Evolutionary conservation across 1,140 invertebrate genomes (phyloP).

Genomic region (Aporrectodea caliginosa): DNA sequence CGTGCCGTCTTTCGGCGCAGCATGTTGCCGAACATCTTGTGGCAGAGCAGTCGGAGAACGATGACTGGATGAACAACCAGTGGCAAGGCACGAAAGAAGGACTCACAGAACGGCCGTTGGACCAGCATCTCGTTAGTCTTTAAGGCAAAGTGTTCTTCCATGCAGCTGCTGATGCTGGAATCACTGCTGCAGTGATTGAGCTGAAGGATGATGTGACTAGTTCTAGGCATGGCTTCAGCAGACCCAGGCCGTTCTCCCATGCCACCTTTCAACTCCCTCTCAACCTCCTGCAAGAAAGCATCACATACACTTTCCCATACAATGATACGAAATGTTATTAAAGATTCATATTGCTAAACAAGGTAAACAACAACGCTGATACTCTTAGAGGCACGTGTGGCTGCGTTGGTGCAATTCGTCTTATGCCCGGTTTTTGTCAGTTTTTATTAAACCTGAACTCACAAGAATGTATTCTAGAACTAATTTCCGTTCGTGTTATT

Average conservation of each 20-base stretch:
- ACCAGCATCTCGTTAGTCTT: not conserved
- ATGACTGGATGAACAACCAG: conserved; percentile 63
- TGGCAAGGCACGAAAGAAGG: conserved; percentile 54
- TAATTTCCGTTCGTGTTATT: too few species aligned
- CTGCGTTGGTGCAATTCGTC: too few species aligned
- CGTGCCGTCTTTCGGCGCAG: conserved; percentile 20
- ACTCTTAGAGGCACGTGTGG: too few species aligned
- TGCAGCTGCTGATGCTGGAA: not conserved
- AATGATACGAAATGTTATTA: too few species aligned
- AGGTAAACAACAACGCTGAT: too few species aligned
- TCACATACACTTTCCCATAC: too few species aligned
- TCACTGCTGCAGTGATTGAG: not conserved
- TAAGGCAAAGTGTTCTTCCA: not conserved
- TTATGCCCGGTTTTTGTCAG: too few species aligned
- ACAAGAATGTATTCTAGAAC: too few species aligned
- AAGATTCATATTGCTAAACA: too few species aligned
- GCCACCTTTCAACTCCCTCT: not conserved
- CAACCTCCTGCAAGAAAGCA: not conserved
- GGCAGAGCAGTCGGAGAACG: conserved; percentile 61
- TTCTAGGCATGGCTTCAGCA: not conserved
- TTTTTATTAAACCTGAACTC: too few species aligned
- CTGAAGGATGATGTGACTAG: not conserved
- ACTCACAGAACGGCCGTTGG: conserved; percentile 46
- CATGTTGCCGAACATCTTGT: conserved; percentile 58
- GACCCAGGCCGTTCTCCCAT: not conserved